Evolutionary conservation across 2,888 invertebrate genomes (phyloP).

Genomic region (Cantharis flavilabris): DNA sequence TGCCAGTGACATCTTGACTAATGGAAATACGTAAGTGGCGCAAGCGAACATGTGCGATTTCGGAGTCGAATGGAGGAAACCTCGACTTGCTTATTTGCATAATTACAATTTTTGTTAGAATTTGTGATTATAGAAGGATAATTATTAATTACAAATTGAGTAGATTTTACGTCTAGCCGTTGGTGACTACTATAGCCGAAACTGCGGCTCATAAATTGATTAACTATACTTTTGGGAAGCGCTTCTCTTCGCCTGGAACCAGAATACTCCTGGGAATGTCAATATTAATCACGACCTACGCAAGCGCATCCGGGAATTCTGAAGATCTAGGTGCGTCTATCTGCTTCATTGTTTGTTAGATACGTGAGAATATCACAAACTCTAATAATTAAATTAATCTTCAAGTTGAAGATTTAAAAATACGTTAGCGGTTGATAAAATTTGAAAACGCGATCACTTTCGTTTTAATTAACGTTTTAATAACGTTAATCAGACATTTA

Average conservation of each 20-base stretch:
- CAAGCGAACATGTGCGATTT: slow-evolving; percentile 17
- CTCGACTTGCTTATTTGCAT: slow-evolving; percentile 23
- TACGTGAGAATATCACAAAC: slow-evolving; percentile 20
- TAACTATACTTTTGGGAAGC: slow-evolving; percentile 36
- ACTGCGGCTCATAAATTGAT: slow-evolving; percentile 35
- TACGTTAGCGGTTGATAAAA: neutral
- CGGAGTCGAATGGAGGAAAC: slow-evolving; percentile 11
- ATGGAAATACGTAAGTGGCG: slow-evolving; percentile 11
- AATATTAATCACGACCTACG: slow-evolving; percentile 34
- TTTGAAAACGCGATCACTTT: neutral
- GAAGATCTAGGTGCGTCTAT: slow-evolving; percentile 26
- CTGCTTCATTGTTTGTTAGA: slow-evolving; percentile 26
- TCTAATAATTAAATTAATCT: neutral
- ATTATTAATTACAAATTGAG: slow-evolving; percentile 31
- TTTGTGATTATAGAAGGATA: slow-evolving; percentile 27
- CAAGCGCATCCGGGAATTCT: slow-evolving; percentile 29
- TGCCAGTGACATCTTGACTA: slow-evolving; percentile 5
- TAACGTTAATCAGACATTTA: neutral
- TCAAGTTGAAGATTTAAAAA: neutral
- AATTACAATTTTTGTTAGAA: slow-evolving; percentile 20
- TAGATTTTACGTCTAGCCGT: slow-evolving; percentile 25
- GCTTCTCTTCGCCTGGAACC: slow-evolving; percentile 34
- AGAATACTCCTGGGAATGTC: slow-evolving; percentile 33
- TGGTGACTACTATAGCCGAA: slow-evolving; percentile 28
- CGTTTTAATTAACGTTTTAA: neutral